Conservation (phyloP, 2,888 invertebrate genomes). For the Magallana nippona region DNA sequence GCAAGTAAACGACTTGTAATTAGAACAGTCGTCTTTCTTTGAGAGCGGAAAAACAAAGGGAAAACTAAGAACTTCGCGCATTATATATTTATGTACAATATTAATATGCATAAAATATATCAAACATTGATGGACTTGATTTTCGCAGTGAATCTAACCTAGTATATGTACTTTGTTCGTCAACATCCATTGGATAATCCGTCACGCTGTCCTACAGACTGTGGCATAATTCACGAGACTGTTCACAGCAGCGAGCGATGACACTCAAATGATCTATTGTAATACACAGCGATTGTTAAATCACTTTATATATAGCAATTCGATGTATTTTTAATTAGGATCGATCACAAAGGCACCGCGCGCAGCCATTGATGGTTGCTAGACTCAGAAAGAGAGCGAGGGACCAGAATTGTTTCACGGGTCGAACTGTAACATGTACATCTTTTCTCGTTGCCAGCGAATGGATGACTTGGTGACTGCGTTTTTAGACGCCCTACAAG, state of each 20-base stretch:
- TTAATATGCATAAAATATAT: neutral
- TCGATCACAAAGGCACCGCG: slow-evolving; percentile 9
- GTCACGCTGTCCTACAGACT: too few relatives aligned
- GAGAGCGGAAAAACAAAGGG: neutral
- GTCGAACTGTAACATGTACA: neutral
- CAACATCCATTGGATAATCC: too few relatives aligned
- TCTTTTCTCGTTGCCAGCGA: slow-evolving; percentile 51
- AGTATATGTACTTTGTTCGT: too few relatives aligned
- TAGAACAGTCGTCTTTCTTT: slow-evolving; percentile 7
- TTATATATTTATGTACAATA: slow-evolving; percentile 17
- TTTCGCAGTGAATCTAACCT: neutral
- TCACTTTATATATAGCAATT: neutral
- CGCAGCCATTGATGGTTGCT: neutral
- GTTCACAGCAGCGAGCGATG: neutral
- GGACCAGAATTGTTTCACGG: too few relatives aligned
- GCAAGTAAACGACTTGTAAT: neutral
- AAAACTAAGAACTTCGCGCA: neutral
- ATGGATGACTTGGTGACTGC: slow-evolving; percentile 62
- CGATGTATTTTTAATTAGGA: slow-evolving; percentile 9
- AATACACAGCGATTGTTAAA: neutral
- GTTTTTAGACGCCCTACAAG: slow-evolving; percentile 57
- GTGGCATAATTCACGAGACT: neutral
- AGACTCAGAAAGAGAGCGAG: too few relatives aligned
- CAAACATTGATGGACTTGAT: neutral
- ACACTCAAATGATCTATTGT: neutral